phyloP scores from a whole-genome alignment of 2,888 invertebrate species.

The Chalcosyrphus nemorum region DNA sequence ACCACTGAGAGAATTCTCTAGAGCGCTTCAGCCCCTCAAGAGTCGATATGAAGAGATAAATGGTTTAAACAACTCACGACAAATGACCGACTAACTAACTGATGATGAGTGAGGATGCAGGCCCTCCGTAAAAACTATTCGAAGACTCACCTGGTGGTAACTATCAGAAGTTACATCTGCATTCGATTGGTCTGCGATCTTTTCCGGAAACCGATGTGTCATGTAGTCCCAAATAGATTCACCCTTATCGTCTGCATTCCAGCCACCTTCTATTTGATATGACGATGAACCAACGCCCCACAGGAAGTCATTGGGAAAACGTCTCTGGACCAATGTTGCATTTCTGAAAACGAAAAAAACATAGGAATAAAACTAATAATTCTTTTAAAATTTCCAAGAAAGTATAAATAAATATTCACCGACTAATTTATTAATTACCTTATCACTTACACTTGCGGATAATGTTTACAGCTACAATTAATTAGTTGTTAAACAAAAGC shows the following conservation, averaged over 20 bases:
- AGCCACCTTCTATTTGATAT: conserved; percentile 81
- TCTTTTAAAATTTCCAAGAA: conserved; percentile 4
- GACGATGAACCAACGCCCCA: conserved; percentile 82
- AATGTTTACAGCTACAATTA: background rate
- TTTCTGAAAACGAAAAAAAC: too few species aligned
- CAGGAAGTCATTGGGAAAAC: conserved; percentile 80
- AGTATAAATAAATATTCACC: conserved; percentile 8
- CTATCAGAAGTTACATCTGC: conserved; percentile 85
- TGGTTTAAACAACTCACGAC: too few species aligned
- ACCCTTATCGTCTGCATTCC: conserved; percentile 83
- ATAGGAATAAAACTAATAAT: background rate
- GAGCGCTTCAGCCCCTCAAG: too few species aligned
- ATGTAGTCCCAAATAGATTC: conserved; percentile 86
- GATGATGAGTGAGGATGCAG: too few species aligned
- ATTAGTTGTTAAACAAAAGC: background rate
- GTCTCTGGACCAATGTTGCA: conserved; percentile 66
- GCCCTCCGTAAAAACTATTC: too few species aligned
- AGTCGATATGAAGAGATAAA: too few species aligned
- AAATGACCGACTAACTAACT: too few species aligned
- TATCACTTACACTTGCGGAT: background rate
- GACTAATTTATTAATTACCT: background rate
- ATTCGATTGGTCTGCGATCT: conserved; percentile 84
- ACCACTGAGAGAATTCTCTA: too few species aligned
- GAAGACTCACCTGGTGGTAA: conserved; percentile 82
- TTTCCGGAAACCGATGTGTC: conserved; percentile 84